Evolutionary conservation across 2,888 invertebrate species (phyloP).

Genomic region (Dryocosmus kuriphilus): DNA sequence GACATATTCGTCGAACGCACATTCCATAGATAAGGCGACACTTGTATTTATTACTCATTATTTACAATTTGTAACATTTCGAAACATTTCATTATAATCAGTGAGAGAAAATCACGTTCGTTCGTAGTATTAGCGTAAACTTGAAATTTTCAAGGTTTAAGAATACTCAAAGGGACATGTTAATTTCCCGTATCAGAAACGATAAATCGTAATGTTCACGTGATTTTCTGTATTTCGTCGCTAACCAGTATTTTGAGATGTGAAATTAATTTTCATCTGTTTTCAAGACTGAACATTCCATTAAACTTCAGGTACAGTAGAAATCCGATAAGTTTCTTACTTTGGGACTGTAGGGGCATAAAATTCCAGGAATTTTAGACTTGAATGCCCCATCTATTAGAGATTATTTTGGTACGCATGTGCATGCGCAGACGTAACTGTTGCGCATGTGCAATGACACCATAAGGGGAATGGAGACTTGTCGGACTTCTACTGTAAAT

Average conservation of each 20-base stretch:
- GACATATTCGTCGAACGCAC: slow-evolving; percentile 5
- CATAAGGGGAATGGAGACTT: no score
- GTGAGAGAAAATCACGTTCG: not conserved
- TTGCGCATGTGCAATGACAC: no score
- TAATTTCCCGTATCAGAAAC: not conserved
- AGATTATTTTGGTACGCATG: no score
- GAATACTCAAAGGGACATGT: not conserved
- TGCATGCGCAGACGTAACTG: no score
- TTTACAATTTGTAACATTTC: not conserved
- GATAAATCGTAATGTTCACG: not conserved
- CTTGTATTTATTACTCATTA: not conserved
- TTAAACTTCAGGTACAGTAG: not conserved
- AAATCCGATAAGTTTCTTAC: no score
- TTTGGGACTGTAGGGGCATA: no score
- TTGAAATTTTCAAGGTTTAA: not conserved
- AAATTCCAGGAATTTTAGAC: no score
- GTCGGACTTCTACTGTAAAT: no score
- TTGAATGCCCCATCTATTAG: no score
- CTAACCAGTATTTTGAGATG: slow-evolving; percentile 22
- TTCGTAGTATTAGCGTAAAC: not conserved
- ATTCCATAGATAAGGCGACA: not conserved
- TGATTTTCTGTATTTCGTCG: not conserved
- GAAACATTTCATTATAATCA: not conserved
- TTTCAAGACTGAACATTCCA: slow-evolving; percentile 37
- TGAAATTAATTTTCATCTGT: slow-evolving; percentile 12